Conservation (phyloP, 2,797 vertebrate genomes). For the Petrocephalus sullivani region DNA sequence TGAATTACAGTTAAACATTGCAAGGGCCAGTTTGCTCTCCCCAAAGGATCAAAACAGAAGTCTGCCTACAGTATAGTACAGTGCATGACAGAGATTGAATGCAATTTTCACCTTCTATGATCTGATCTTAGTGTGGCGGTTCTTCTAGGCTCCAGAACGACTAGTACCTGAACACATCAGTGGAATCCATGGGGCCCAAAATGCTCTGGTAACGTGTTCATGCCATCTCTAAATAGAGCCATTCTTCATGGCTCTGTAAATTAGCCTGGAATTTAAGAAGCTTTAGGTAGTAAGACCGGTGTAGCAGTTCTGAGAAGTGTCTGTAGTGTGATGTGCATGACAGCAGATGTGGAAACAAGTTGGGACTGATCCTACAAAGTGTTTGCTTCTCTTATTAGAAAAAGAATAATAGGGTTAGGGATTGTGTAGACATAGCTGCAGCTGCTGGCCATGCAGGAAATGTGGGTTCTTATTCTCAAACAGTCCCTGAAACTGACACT, state of each 20-base stretch:
- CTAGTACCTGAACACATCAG: too few relatives aligned
- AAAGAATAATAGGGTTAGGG: neutral
- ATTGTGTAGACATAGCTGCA: neutral
- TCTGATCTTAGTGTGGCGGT: neutral
- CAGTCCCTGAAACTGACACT: neutral
- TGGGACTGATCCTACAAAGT: neutral
- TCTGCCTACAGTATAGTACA: neutral
- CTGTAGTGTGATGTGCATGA: neutral
- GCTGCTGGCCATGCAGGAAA: neutral
- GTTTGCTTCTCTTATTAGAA: neutral
- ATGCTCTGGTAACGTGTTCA: neutral
- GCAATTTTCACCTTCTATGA: neutral
- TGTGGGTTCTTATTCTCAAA: neutral
- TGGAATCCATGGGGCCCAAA: neutral
- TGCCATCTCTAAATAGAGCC: too few relatives aligned
- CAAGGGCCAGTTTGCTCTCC: neutral
- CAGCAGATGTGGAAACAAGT: neutral
- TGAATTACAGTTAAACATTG: neutral
- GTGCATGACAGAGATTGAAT: neutral
- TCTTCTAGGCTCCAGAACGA: neutral
- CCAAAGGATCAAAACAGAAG: neutral
- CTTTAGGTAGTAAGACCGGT: neutral
- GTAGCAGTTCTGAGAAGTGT: neutral
- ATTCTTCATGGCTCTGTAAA: neutral
- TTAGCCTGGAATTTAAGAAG: neutral